Evolutionary conservation across 2,797 vertebrate genomes (phyloP).

Genomic region (Cirrhinus mrigala): DNA sequence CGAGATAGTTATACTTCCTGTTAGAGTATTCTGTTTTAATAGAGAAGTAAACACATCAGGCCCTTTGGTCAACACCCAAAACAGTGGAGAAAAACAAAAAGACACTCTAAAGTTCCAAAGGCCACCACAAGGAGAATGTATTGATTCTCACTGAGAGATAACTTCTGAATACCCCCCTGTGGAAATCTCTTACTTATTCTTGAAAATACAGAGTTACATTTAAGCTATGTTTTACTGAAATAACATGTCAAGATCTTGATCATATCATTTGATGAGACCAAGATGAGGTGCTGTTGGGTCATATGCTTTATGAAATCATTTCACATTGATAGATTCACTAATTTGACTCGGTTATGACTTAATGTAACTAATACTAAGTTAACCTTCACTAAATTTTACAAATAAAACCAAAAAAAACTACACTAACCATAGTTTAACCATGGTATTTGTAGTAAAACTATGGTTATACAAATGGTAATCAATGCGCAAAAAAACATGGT

Average conservation of each 20-base stretch:
- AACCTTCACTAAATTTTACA: too few relatives aligned
- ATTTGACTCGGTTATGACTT: background rate
- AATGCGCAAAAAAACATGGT: too few relatives aligned
- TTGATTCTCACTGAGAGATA: constrained; percentile 29
- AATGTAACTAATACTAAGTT: background rate
- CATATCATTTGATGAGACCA: background rate
- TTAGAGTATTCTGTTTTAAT: constrained; percentile 55
- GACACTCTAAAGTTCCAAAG: constrained; percentile 15
- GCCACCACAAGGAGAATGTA: constrained; percentile 25
- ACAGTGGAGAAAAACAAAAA: constrained; percentile 23
- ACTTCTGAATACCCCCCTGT: background rate
- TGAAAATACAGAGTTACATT: background rate
- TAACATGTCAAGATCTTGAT: background rate
- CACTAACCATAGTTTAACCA: too few relatives aligned
- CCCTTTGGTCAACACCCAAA: constrained; percentile 20
- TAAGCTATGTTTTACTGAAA: background rate
- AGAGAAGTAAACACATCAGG: constrained; percentile 28
- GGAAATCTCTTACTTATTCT: background rate
- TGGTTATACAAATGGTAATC: too few relatives aligned
- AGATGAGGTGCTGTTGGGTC: too few relatives aligned
- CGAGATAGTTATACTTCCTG: constrained; percentile 77
- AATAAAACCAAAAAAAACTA: too few relatives aligned
- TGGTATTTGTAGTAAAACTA: too few relatives aligned
- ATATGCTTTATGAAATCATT: background rate
- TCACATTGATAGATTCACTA: background rate